Conservation (phyloP, 2,113 vertebrate species). For the Microcebus jonahi region DNA sequence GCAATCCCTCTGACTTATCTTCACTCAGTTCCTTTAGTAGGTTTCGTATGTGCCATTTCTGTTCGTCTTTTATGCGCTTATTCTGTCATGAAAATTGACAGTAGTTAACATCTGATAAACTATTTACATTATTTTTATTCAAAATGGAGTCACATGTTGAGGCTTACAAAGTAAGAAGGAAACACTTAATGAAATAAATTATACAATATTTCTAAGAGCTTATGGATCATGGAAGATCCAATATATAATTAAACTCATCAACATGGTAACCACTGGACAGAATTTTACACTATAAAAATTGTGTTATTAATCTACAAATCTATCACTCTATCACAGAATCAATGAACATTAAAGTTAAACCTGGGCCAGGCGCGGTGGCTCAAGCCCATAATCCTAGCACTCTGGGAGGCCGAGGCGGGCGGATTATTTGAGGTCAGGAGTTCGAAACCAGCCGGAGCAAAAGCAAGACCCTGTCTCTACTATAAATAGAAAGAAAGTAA, state of each 20-base stretch:
- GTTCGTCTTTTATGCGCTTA: constrained; percentile 82
- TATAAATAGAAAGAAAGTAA: no score
- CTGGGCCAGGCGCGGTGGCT: neutral
- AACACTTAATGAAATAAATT: neutral
- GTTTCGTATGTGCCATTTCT: constrained; percentile 69
- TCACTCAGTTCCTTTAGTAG: constrained; percentile 81
- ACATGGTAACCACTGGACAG: neutral
- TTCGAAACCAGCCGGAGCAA: no score
- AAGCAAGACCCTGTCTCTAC: no score
- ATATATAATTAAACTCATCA: neutral
- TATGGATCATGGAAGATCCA: neutral
- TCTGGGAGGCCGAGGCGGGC: no score
- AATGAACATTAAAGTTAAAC: neutral
- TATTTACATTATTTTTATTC: neutral
- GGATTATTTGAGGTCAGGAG: no score
- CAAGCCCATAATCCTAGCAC: no score
- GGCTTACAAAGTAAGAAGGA: neutral
- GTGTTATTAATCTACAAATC: neutral
- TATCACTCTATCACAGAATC: neutral
- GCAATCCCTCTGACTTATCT: constrained; percentile 69
- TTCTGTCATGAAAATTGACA: constrained; percentile 75
- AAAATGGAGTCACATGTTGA: neutral
- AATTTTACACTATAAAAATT: neutral
- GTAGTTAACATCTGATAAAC: neutral
- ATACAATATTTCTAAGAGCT: neutral